phyloP scores from a whole-genome alignment of 1,140 invertebrate genomes.

The Chymomyza costata region DNA sequence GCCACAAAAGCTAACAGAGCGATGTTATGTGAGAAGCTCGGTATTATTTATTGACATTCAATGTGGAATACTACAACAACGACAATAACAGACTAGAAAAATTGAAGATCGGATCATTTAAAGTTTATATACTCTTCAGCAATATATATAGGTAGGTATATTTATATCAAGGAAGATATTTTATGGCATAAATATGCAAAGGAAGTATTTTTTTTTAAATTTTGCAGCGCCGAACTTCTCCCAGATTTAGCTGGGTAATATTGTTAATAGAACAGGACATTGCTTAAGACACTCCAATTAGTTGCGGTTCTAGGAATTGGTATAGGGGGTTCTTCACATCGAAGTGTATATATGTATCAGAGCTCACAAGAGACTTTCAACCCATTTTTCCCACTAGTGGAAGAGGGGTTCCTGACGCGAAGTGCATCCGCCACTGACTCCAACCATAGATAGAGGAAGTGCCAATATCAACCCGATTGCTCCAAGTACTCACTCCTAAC shows the following conservation, averaged over 20 bases:
- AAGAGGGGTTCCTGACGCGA: too few relatives aligned
- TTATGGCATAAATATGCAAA: background rate
- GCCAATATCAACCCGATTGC: too few relatives aligned
- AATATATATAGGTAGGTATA: background rate
- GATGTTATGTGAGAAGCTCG: slow-evolving; percentile 20
- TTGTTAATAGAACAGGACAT: background rate
- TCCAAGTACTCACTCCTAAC: too few relatives aligned
- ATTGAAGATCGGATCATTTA: background rate
- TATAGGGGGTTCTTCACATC: too few relatives aligned
- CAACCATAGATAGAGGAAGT: too few relatives aligned
- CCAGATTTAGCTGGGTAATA: background rate
- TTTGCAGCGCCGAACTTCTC: too few relatives aligned
- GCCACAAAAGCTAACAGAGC: slow-evolving; percentile 8
- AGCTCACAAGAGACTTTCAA: too few relatives aligned
- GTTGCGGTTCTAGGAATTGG: too few relatives aligned
- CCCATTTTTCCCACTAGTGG: too few relatives aligned
- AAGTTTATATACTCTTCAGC: background rate
- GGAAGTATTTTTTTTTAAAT: background rate
- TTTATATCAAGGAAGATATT: background rate
- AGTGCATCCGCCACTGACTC: too few relatives aligned
- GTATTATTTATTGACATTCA: slow-evolving; percentile 70
- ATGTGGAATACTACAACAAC: slow-evolving; percentile 29
- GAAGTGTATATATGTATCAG: too few relatives aligned
- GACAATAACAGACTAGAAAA: background rate
- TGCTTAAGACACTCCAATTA: too few relatives aligned